phyloP scores from a whole-genome alignment of 2,113 vertebrate species.

The Bos javanicus region DNA sequence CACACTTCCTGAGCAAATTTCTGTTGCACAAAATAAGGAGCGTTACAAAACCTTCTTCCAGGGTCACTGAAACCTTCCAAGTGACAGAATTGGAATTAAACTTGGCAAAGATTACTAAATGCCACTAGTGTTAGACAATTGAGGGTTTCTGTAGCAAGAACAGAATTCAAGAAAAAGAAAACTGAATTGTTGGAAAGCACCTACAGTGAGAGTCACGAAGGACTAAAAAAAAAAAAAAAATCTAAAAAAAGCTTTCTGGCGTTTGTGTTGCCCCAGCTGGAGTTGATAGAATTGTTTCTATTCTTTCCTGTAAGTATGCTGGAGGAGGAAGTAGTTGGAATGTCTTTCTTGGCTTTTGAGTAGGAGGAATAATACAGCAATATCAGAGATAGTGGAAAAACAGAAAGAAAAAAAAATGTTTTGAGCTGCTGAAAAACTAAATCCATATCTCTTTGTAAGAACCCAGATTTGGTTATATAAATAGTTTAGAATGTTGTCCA shows the following conservation, averaged over 20 bases:
- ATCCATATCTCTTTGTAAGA: background rate
- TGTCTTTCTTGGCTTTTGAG: slow-evolving; percentile 53
- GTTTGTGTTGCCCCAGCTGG: slow-evolving; percentile 36
- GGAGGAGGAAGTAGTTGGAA: slow-evolving; percentile 43
- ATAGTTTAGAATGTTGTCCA: background rate
- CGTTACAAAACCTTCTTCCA: slow-evolving; percentile 29
- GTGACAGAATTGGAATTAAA: slow-evolving; percentile 26
- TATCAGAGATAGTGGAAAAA: slow-evolving; percentile 33
- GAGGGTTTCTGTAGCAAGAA: slow-evolving; percentile 28
- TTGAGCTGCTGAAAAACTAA: slow-evolving; percentile 22
- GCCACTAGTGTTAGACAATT: slow-evolving; percentile 32
- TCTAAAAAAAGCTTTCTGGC: slow-evolving; percentile 51
- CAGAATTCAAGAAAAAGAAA: slow-evolving; percentile 57
- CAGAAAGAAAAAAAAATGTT: background rate
- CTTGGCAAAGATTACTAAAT: slow-evolving; percentile 49
- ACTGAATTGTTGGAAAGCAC: slow-evolving; percentile 30
- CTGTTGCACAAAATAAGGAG: slow-evolving; percentile 28
- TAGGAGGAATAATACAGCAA: slow-evolving; percentile 48
- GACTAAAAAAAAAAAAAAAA: background rate
- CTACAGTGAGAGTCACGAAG: background rate
- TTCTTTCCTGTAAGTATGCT: slow-evolving; percentile 51
- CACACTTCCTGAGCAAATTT: slow-evolving; percentile 44
- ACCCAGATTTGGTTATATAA: background rate
- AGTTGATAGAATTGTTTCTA: slow-evolving; percentile 57
- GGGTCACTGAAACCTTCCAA: slow-evolving; percentile 34